Evolutionary conservation across 2,113 vertebrate species (phyloP).

Genomic region (Ondatra zibethicus): DNA sequence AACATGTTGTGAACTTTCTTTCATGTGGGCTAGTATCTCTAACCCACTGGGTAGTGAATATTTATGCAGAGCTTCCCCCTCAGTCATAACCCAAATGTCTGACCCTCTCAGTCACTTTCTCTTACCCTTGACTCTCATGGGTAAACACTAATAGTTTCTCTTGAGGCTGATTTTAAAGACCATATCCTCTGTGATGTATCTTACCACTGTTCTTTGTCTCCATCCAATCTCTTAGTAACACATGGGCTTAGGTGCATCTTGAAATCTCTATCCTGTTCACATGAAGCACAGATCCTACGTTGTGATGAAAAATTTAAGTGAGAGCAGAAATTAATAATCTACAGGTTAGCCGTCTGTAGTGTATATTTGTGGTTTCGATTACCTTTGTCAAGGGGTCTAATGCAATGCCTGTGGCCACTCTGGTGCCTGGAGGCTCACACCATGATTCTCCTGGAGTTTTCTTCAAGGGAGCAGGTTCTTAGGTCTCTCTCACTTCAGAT

Average conservation of each 20-base stretch:
- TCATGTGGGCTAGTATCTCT: neutral
- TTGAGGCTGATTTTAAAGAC: neutral
- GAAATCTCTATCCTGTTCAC: neutral
- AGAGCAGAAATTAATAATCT: neutral
- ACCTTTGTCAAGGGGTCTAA: neutral
- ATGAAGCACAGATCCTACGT: neutral
- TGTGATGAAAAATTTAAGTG: neutral
- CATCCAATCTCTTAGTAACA: neutral
- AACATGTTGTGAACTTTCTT: neutral
- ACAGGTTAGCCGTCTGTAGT: accelerated
- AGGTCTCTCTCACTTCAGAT: neutral
- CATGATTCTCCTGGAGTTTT: neutral
- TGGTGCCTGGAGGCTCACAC: neutral
- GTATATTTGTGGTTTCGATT: accelerated
- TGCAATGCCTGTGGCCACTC: neutral
- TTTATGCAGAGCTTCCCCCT: neutral
- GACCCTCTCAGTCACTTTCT: neutral
- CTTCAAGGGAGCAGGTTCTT: neutral
- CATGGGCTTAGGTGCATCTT: neutral
- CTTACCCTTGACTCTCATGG: neutral
- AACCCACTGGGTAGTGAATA: neutral
- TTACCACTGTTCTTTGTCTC: neutral
- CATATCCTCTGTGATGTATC: neutral
- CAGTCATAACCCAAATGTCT: neutral
- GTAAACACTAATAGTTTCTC: neutral